Conservation (phyloP, 2,113 vertebrate species). For the Antechinus stuartii region DNA sequence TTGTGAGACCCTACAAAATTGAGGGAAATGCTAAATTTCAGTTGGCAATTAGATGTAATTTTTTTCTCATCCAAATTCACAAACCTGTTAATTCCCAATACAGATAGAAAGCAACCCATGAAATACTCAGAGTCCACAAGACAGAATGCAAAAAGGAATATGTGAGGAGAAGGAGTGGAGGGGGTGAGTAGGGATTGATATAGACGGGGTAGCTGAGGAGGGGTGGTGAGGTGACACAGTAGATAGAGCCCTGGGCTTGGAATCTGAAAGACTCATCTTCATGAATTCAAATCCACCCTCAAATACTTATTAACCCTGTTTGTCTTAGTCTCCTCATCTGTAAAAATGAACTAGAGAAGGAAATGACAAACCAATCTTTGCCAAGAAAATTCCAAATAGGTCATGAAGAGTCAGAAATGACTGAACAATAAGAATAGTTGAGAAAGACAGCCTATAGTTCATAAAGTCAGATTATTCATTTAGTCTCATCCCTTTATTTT, state of each 20-base stretch:
- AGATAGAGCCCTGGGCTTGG: neutral
- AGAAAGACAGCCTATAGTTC: neutral
- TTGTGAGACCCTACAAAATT: neutral
- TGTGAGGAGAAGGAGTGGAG: too few relatives aligned
- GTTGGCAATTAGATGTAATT: neutral
- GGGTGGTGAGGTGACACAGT: neutral
- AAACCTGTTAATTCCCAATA: neutral
- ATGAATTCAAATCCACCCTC: neutral
- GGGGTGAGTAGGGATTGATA: neutral
- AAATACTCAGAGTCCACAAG: neutral
- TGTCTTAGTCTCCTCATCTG: neutral
- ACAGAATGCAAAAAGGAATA: neutral
- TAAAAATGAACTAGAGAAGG: neutral
- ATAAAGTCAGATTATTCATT: neutral
- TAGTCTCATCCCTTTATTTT: neutral
- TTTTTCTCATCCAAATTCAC: neutral
- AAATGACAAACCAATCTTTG: neutral
- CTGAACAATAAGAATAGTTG: neutral
- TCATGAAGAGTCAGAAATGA: neutral
- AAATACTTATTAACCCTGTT: neutral
- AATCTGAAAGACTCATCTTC: neutral
- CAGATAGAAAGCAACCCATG: neutral
- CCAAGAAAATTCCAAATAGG: neutral
- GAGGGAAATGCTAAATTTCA: neutral
- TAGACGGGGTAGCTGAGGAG: neutral